Evolutionary conservation across 2,113 vertebrate genomes (phyloP).

Genomic region (Manacus vitellinus): DNA sequence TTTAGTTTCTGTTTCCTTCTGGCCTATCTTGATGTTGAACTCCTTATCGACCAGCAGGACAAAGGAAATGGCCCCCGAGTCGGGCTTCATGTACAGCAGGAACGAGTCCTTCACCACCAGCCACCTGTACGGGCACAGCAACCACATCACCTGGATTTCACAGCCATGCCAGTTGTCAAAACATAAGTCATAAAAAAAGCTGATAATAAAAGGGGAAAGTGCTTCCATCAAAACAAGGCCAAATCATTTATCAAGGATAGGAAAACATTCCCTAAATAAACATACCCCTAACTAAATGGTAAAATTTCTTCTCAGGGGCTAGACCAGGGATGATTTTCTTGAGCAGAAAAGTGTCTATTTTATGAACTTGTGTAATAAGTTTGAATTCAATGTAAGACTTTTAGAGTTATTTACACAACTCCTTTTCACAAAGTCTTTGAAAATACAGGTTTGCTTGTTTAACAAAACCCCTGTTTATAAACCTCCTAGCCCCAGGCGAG

Average conservation of each 20-base stretch:
- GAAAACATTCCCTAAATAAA: background rate
- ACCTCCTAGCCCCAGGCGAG: background rate
- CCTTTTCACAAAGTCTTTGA: background rate
- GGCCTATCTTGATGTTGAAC: conserved; percentile 93
- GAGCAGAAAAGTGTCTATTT: background rate
- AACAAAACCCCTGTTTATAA: background rate
- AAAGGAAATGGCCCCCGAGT: conserved; percentile 88
- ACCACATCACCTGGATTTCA: background rate
- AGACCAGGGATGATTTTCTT: background rate
- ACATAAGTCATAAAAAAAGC: accelerated
- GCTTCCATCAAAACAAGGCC: background rate
- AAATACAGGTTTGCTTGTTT: background rate
- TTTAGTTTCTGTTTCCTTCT: conserved; percentile 90
- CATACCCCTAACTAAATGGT: background rate
- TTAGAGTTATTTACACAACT: background rate
- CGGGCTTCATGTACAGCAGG: conserved; percentile 93
- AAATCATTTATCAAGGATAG: background rate
- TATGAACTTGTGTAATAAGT: background rate
- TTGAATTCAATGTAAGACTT: background rate
- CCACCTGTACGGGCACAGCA: conserved; percentile 80
- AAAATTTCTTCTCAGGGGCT: background rate
- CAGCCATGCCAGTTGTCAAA: background rate
- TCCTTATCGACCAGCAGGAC: conserved; percentile 93
- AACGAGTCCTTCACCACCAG: conserved; percentile 96
- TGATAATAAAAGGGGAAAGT: background rate